phyloP scores from a whole-genome alignment of 2,797 vertebrate genomes.

The Darevskia nairensis region DNA sequence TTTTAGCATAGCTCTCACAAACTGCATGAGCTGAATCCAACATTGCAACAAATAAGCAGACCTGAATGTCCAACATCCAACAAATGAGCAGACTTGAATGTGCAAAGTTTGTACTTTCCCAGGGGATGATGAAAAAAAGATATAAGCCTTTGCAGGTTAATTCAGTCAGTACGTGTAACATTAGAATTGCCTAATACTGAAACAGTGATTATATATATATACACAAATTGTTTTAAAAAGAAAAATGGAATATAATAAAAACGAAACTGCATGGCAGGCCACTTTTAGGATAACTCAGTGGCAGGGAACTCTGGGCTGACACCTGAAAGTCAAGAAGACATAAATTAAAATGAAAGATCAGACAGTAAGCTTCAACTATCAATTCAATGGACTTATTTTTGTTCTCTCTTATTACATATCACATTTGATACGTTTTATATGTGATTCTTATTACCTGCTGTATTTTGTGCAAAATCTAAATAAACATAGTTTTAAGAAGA shows the following conservation, averaged over 20 bases:
- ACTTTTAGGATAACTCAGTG: background rate
- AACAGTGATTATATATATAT: background rate
- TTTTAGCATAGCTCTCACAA: constrained; percentile 22
- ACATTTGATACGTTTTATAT: no score
- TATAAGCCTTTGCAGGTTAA: background rate
- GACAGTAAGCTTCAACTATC: no score
- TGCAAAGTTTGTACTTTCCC: background rate
- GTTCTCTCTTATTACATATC: no score
- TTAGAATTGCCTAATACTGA: background rate
- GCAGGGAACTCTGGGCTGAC: no score
- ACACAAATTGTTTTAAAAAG: background rate
- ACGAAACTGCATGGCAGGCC: background rate
- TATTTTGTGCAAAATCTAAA: no score
- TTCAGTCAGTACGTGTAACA: background rate
- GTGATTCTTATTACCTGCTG: no score
- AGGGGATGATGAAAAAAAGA: background rate
- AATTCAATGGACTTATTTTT: no score
- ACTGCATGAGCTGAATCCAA: background rate
- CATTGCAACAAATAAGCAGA: background rate
- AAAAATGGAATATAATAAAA: background rate
- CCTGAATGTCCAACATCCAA: background rate
- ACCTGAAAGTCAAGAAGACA: no score
- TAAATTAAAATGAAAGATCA: no score
- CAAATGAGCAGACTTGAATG: no score
- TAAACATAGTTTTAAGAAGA: no score